Evolutionary conservation across 2,888 invertebrate genomes (phyloP).

Genomic region (Lasioglossum marginatum): DNA sequence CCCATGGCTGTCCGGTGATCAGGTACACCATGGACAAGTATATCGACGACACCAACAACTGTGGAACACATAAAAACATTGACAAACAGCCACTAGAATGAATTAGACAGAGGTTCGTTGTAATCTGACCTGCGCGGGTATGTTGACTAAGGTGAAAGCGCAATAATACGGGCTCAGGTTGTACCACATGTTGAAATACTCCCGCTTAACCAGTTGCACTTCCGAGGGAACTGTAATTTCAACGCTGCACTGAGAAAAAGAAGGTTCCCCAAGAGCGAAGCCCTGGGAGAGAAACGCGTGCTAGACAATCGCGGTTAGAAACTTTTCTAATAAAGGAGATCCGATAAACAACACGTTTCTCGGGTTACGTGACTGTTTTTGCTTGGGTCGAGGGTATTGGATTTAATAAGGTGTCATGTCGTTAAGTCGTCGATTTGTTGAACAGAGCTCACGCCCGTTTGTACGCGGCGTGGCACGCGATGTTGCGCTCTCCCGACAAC

Average conservation of each 20-base stretch:
- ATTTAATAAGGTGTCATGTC: not conserved
- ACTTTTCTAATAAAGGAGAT: not conserved
- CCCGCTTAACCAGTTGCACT: constrained; percentile 91
- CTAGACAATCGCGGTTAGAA: constrained; percentile 4
- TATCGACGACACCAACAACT: constrained; percentile 87
- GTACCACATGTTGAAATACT: constrained; percentile 95
- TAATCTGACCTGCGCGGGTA: constrained; percentile 88
- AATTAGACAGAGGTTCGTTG: constrained; percentile 38
- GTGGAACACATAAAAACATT: constrained; percentile 3
- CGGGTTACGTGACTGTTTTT: not conserved
- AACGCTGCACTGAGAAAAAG: not conserved
- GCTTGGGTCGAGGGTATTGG: not conserved
- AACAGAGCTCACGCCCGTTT: not conserved
- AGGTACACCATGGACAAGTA: constrained; percentile 90
- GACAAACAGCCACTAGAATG: not conserved
- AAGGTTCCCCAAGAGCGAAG: not conserved
- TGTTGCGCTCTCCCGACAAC: not conserved
- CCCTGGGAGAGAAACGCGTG: not conserved
- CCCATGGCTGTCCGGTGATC: constrained; percentile 91
- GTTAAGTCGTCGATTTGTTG: not conserved
- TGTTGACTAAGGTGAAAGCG: constrained; percentile 89
- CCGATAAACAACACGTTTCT: not conserved
- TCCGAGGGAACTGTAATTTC: constrained; percentile 90
- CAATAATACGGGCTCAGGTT: constrained; percentile 91
- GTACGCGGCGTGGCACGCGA: not conserved